Base-by-base conservation (phyloP, 1,140 invertebrate genomes). In the Drosophila pallidifrons region DNA sequence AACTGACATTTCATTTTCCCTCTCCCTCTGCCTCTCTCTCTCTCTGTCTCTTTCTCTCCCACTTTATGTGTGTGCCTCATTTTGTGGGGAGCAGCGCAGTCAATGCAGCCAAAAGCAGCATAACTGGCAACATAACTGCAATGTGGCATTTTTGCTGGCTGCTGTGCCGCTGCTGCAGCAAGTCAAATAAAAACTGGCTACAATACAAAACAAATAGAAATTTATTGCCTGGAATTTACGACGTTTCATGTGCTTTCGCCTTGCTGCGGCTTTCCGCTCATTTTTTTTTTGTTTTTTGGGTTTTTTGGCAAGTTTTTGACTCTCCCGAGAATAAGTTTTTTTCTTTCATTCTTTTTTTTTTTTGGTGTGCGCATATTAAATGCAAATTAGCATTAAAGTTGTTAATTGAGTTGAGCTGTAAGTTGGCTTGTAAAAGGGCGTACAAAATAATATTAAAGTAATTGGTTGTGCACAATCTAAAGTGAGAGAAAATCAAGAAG, bases 151-250 rank as follows among this genome's bases (percentile, higher is more conserved):
- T 25, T 25, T 25, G 25, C 13, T 66, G 25, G 43, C 45, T 28
- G 54, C 30, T 43, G 49, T 7, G 15, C 25, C 52, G 15, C 11
- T n/a, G 54, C 16, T 25, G 20, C 20, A 25, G 20, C 41, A 28
- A 25, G 30, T 28, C 61, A 38, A 63, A 76, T 61, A 66, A 59
- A 65, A 75, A 87, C 79, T 88, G 73, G 74, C 77, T 74, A 81
- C 83, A 89, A 58, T 52, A 60, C 75, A 28, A 54, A 89, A 87
- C 82, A 91, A 91, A 91, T 91, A 91, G 80, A 87, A 91, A 91
- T 91, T 91, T 91, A 91, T 91, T 91, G 82, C 80, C 77, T 72
- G 82, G 87, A 91, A 91, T 91, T 91, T 91, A 91, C 86, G 87
- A 91, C 87, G 78, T 57, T 77, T 67, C 60, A 32, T 41, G 64